phyloP scores from a whole-genome alignment of 2,888 invertebrate genomes.

The Cylloceria caligata region DNA sequence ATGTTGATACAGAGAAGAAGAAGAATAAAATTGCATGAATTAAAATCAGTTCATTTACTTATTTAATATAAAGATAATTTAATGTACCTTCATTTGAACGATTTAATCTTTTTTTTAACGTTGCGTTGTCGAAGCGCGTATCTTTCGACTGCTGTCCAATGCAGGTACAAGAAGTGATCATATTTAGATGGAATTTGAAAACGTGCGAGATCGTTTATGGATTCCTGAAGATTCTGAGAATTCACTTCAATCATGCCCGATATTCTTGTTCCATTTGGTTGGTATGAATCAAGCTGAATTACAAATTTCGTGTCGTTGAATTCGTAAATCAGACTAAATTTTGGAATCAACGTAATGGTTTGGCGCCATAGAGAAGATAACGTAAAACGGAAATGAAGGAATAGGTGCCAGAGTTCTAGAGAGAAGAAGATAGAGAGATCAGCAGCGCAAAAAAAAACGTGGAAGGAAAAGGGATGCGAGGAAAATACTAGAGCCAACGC shows the following conservation, averaged over 20 bases:
- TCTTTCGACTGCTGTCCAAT: neutral
- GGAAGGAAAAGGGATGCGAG: conserved; percentile 30
- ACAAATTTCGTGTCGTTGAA: conserved; percentile 23
- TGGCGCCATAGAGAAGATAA: neutral
- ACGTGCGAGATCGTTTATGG: neutral
- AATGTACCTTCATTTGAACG: too few species aligned
- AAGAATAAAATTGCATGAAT: neutral
- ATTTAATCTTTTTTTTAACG: too few species aligned
- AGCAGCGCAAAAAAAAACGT: conserved; percentile 36
- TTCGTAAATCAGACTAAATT: conserved; percentile 18
- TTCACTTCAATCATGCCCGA: too few species aligned
- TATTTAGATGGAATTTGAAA: conserved; percentile 14
- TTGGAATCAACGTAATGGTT: conserved; percentile 22
- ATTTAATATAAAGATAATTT: neutral
- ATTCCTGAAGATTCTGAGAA: conserved; percentile 1
- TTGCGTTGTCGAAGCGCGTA: neutral
- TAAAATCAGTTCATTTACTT: neutral
- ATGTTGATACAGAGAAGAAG: neutral
- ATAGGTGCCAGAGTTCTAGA: neutral
- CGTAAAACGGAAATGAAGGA: neutral
- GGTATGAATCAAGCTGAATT: conserved; percentile 54
- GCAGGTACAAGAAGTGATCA: neutral
- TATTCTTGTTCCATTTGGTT: neutral
- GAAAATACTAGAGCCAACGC: conserved; percentile 49
- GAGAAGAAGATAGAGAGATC: neutral